Base-by-base conservation (phyloP, 1,140 invertebrate species). In the Saccostrea echinata region DNA sequence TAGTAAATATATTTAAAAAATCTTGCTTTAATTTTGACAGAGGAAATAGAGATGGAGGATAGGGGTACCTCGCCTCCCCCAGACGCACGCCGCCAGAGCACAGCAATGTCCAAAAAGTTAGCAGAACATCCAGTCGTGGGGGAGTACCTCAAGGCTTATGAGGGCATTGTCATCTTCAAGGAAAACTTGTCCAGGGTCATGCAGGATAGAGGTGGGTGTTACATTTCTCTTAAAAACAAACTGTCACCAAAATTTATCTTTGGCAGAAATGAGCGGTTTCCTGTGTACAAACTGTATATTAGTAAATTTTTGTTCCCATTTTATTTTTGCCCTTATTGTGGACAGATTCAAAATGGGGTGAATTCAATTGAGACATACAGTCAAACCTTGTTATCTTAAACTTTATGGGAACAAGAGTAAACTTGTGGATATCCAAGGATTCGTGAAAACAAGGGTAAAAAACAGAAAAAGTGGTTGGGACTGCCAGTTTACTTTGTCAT, bases 121-220 rank as follows among this genome's bases (percentile, higher is more conserved):
- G 82, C 84, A 27, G 92, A 92, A 6, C 92, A 94, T 84, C 93
- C 94, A 13, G 76, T 94, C 1, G 91, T 94, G 12, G 52, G 91
- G 12, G 94, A 94, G 87, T 95, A 92, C 88, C 87, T 95, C 1
- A 90, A 92, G 76, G 86, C 89, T 18, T 94, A 94, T 80, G 89
- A 92, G 21, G 91, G 89, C 6, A 90, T 94, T 0, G 68, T 92
- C n/a, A 90, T 85, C 57, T 94, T 95, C 80, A 94, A 93, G 83
- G 91, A 93, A 52, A 88, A 87, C 11, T 87, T 95, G 21, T 88
- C 90, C 43, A 92, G 93, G 88, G 86, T 93, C 3, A 90, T 95
- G 61, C 81, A 92, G 24, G 93, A 94, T 80, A 94, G 92, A 94
- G 93, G 94, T 94, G 3, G 13, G 71, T 24, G 21, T 33, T 4